These are phyloP conservation scores for Penaeus japonicus DNA, from an alignment of 1,140 invertebrate species.

Conservation along the genomic window DNA sequence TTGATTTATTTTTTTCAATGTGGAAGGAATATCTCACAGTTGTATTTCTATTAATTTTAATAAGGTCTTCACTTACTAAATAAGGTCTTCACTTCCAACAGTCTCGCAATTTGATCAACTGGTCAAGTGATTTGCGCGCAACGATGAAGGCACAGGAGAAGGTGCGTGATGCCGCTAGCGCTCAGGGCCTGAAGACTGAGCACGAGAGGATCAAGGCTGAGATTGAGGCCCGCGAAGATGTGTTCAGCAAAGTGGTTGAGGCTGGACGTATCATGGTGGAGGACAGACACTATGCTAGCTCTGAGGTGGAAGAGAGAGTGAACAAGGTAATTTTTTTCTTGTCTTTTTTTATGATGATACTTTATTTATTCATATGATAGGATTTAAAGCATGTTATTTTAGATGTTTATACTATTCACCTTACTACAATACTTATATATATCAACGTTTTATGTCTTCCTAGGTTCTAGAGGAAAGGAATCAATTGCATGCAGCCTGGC, in stretches of 20 bases:
- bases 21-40: too few species aligned
- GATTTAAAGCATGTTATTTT: slow-evolving; percentile 59
- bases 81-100: slow-evolving; percentile 61
- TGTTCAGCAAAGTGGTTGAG: slow-evolving; percentile 80
- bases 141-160: slow-evolving; percentile 84
- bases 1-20: too few species aligned
- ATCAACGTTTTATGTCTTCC: slow-evolving; percentile 61
- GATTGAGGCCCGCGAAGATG: slow-evolving; percentile 91
- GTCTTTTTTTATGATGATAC: background rate
- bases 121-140: slow-evolving; percentile 81
- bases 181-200: slow-evolving; percentile 85
- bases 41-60: background rate
- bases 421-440: background rate
- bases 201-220: slow-evolving; percentile 93
- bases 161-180: slow-evolving; percentile 84
- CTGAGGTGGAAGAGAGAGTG: slow-evolving; percentile 60
- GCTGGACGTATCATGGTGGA: slow-evolving; percentile 85
- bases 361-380: background rate
- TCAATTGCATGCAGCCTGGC: slow-evolving; percentile 84
- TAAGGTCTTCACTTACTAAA: background rate
- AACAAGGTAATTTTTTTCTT: slow-evolving; percentile 46
- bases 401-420: slow-evolving; percentile 60
- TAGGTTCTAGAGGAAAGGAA: slow-evolving; percentile 80
- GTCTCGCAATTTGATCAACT: slow-evolving; percentile 88
- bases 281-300: slow-evolving; percentile 82